Base-by-base conservation (phyloP, 2,113 vertebrate species). In the Lagopus muta region DNA sequence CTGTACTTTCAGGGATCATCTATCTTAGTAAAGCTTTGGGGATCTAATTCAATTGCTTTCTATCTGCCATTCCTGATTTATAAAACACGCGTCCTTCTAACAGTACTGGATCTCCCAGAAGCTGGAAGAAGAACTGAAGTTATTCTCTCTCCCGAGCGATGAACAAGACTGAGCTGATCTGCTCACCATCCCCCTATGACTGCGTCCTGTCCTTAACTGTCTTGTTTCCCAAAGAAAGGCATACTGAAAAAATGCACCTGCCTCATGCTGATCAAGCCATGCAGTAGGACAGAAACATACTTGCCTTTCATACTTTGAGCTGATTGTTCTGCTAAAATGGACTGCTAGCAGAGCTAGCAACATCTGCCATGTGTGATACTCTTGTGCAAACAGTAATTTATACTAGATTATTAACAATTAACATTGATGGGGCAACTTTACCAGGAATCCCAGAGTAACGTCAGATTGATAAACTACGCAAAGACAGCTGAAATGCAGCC, bases 1-100 rank as follows among this genome's bases (percentile, higher is more conserved):
- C 89, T 93, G 58, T 77, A 61, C 40, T 82, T 92, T 92, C 54
- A 86, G 61, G 77, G 66, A 45, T 86, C 85, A 96, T 97, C 76
- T 86, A 38, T 97, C 91, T 89, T 64, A 38, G 87, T 82, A 92
- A 93, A 88, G 70, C 92, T 92, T 92, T 90, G 71, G 92, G 91
- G 76, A 93, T 88, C 87, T 93, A 90, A 96, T 94, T 95, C 78
- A 89, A 91, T 93, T 80, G 88, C 48, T 88, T 83, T 94, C 92
- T 64, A 57, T 85, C 67, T 89, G 89, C 47, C 84, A 80, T 45
- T 88, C 38, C 65, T 92, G 93, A 78, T 94, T 80, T 91, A 88
- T 75, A 88, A 86, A 90, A 65, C 61, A 60, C 0, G 1, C 36
- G 32, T 88, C 66, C 72, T 92, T 73, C 64, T 93, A 91, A 48